These are phyloP conservation scores for Frankliniella intonsa DNA, from an alignment of 2,888 invertebrate species.

Conservation along the genomic window DNA sequence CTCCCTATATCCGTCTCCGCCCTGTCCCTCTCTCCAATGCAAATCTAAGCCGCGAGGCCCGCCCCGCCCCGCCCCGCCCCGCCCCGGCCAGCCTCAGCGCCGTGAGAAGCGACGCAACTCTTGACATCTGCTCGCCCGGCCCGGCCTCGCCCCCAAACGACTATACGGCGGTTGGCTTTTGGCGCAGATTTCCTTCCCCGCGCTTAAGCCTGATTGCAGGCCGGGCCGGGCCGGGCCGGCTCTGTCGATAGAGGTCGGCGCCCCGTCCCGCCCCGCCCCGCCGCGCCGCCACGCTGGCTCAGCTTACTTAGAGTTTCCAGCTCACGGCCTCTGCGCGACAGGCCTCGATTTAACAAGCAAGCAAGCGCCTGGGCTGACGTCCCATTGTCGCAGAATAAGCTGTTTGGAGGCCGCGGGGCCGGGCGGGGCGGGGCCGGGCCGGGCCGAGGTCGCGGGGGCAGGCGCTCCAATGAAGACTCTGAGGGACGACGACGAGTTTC, in stretches of 20 bases:
- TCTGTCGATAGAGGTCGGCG: slow-evolving; percentile 3
- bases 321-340: no score
- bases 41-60: not conserved
- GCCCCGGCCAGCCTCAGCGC: not conserved
- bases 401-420: not conserved
- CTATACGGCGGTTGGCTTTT: not conserved
- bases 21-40: not conserved
- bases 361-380: no score
- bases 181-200: not conserved
- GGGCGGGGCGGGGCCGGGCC: not conserved
- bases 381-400: no score
- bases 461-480: no score
- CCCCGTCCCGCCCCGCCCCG: not conserved
- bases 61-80: no score
- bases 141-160: not conserved
- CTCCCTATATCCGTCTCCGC: no score
- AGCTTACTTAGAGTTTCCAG: not conserved
- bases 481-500: no score
- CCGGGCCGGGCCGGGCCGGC: not conserved
- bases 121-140: not conserved
- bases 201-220: slow-evolving; percentile 19
- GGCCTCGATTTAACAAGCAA: no score
- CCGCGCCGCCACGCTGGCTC: not conserved
- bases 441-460: not conserved
- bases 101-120: slow-evolving; percentile 4